Base-by-base conservation (phyloP, 2,797 vertebrate genomes). In the Hydrocynus forskahlii region DNA sequence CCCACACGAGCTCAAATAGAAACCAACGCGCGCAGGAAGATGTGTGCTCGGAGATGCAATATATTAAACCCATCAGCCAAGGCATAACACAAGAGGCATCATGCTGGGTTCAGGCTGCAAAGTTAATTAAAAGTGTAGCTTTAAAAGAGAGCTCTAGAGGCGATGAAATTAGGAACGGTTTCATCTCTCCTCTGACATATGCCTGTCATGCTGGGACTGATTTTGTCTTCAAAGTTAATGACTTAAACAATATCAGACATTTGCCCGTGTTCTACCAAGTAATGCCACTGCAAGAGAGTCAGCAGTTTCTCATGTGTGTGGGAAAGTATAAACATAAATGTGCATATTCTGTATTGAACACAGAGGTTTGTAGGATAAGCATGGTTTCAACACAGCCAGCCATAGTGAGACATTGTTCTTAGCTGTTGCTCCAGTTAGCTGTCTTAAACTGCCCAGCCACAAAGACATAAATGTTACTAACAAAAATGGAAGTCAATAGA, bases 121-220 rank as follows among this genome's bases (percentile, higher is more conserved):
- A 21, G 35, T 59, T 74, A 74, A 74, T 74, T 74, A 74, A 38
- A 62, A 40, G 1, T 29, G 6, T 62, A 63, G 50, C 64, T 70
- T 80, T 60, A 71, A 59, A 76, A 71, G 29, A 64, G 60, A 66
- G 67, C 62, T 62, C 54, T 48, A 7, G 71, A 43, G 54, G 71
- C 29, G 54, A n/a, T 21, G 54, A 43, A 74, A 74, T 74, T 74
- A 74, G 71, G 54, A 59, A 43, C 19, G 71, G 17, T 43, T 1
- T 38, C 71, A 48, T 74, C 45, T 55, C 54, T 25, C 3, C 14
- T 40, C 14, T 73, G 78, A 80, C 60, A 57, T 35, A 59, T 75
- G 78, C n/a, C 50, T 67, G 29, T 57, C 21, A 19, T 35, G 62
- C 52, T 17, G 23, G 1, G 71, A 74, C 19, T 12, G 38, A 75